Evolutionary conservation across 2,113 vertebrate species (phyloP).

Genomic region (Clarias batrachus): DNA sequence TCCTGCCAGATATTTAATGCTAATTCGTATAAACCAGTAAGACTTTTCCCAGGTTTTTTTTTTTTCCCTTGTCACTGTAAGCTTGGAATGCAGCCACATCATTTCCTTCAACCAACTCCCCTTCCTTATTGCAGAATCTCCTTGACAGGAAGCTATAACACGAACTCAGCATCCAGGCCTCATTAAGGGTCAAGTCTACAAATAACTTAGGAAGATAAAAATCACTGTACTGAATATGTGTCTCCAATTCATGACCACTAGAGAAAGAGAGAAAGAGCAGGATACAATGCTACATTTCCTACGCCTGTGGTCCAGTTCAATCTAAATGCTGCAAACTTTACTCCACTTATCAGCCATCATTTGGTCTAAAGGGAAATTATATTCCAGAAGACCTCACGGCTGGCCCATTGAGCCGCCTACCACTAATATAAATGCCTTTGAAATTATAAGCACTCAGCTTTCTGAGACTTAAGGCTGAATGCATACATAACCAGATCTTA

Average conservation of each 20-base stretch:
- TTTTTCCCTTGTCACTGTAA: conserved; percentile 5
- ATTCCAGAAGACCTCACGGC: conserved; percentile 39
- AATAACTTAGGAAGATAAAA: conserved; percentile 56
- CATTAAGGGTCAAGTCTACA: conserved; percentile 48
- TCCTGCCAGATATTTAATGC: not conserved
- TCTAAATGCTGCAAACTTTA: conserved; percentile 49
- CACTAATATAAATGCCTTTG: conserved; percentile 3
- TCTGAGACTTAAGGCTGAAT: conserved; percentile 1
- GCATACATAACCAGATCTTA: conserved; percentile 38
- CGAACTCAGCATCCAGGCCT: conserved; percentile 40
- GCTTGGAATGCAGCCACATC: conserved; percentile 12
- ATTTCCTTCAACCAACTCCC: conserved; percentile 8
- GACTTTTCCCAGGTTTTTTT: conserved; percentile 4
- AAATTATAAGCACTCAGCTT: conserved; percentile 12
- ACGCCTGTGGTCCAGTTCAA: conserved; percentile 62
- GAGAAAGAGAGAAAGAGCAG: conserved; percentile 1
- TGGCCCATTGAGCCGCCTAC: conserved; percentile 51
- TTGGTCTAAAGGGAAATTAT: conserved; percentile 46
- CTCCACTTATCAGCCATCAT: conserved; percentile 65
- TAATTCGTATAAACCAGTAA: not conserved
- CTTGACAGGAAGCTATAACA: conserved; percentile 26
- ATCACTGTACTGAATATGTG: conserved; percentile 29
- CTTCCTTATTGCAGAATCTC: conserved; percentile 4
- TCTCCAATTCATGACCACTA: conserved; percentile 8
- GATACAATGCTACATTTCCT: conserved; percentile 45